Evolutionary conservation across 2,797 vertebrate species (phyloP).

Genomic region (Sardinella longiceps): DNA sequence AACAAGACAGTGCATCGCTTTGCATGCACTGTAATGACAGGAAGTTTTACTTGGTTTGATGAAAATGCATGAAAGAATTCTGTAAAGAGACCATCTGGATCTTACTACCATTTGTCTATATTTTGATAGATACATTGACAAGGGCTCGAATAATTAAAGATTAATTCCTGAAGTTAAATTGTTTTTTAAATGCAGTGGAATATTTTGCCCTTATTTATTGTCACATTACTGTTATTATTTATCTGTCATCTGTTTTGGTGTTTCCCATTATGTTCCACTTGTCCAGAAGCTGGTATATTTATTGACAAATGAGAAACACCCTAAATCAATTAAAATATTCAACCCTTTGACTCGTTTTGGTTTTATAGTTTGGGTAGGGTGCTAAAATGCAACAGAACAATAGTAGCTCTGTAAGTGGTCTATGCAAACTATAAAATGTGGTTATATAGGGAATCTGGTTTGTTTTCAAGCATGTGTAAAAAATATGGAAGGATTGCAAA

Average conservation of each 20-base stretch:
- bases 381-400: background rate
- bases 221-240: background rate
- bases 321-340: slow-evolving; percentile 55
- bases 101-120: background rate
- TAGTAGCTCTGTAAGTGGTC: background rate
- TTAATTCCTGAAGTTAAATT: background rate
- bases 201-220: background rate
- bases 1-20: no score
- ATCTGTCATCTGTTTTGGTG: background rate
- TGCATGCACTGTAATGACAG: no score
- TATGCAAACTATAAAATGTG: background rate
- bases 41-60: background rate
- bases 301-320: slow-evolving; percentile 14
- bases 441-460: background rate
- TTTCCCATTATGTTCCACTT: background rate
- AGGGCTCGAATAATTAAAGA: background rate
- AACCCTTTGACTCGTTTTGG: slow-evolving; percentile 67
- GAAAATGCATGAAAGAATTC: background rate
- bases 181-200: background rate
- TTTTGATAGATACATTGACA: background rate
- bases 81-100: background rate
- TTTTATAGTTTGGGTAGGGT: background rate
- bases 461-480: background rate
- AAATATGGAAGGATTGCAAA: background rate
- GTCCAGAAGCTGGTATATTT: slow-evolving; percentile 12